A percentile compares a stretch with the other conserved stretches of the same genome.
phyloP scores from a whole-genome alignment of 2,888 invertebrate species.

The Arge pagana region DNA sequence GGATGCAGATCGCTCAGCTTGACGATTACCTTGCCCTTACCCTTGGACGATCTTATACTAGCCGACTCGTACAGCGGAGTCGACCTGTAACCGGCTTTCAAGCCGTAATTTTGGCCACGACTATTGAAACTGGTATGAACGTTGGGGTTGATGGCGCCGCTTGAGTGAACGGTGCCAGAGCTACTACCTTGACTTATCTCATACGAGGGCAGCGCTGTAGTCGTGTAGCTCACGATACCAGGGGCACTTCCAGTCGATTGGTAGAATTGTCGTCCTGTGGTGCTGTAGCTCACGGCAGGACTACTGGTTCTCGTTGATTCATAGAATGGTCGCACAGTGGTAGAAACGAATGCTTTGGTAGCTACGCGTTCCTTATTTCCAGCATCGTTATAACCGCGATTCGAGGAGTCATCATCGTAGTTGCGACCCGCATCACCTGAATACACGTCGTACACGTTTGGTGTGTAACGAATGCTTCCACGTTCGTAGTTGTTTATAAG shows the following conservation, averaged over 20 bases:
- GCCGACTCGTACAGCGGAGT: slow-evolving; percentile 31
- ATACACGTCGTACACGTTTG: slow-evolving; percentile 36
- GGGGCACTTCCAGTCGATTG: no score
- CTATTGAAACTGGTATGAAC: not conserved
- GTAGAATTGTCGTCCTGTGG: no score
- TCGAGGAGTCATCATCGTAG: not conserved
- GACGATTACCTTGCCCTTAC: slow-evolving; percentile 65
- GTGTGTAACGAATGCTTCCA: slow-evolving; percentile 43
- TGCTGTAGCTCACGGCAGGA: no score
- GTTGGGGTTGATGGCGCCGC: not conserved
- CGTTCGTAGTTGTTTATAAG: slow-evolving; percentile 40
- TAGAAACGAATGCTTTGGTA: slow-evolving; percentile 9
- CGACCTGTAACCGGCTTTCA: not conserved
- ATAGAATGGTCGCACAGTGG: slow-evolving; percentile 29
- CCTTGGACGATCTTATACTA: slow-evolving; percentile 24
- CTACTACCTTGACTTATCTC: no score
- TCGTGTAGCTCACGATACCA: no score
- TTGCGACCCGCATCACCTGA: not conserved
- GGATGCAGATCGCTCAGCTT: slow-evolving; percentile 76
- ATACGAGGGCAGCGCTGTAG: no score
- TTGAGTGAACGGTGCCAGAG: no score
- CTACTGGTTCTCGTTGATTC: slow-evolving; percentile 39
- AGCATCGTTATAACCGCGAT: slow-evolving; percentile 4
- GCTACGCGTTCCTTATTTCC: slow-evolving; percentile 8
- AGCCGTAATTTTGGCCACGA: no score